A percentile compares a stretch with the other conserved stretches of the same genome.
phyloP scores from a whole-genome alignment of 2,888 invertebrate species.

The Perdita meconis region DNA sequence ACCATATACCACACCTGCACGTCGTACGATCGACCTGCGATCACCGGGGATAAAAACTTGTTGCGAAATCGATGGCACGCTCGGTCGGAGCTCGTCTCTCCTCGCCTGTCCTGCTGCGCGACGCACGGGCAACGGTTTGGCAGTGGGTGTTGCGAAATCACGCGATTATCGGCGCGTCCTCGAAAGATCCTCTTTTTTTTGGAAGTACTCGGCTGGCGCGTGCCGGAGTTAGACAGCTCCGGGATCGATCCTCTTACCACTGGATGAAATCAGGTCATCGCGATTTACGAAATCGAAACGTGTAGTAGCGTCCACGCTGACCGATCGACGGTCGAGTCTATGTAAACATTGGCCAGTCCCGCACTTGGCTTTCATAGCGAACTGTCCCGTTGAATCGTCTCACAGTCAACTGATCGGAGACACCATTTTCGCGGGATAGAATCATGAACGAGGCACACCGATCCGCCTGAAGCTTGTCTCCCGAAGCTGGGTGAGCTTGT shows the following conservation, averaged over 20 bases:
- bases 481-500: neutral
- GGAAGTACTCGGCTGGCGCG: constrained; percentile 3
- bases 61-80: constrained; percentile 17
- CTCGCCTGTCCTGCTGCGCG: too few relatives aligned
- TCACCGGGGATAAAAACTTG: constrained; percentile 29
- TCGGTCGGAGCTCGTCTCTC: neutral
- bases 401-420: constrained; percentile 15
- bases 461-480: neutral
- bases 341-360: constrained; percentile 41
- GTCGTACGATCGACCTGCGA: constrained; percentile 31
- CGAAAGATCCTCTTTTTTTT: neutral
- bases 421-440: constrained; percentile 2
- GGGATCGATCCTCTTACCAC: constrained; percentile 52
- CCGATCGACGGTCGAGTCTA: constrained; percentile 41
- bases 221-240: constrained; percentile 31
- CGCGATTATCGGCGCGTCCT: neutral
- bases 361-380: constrained; percentile 23
- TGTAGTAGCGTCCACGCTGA: constrained; percentile 18
- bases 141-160: constrained; percentile 20
- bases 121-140: constrained; percentile 16
- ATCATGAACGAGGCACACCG: constrained; percentile 4
- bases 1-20: constrained; percentile 46
- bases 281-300: constrained; percentile 48
- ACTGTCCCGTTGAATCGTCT: too few relatives aligned
- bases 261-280: constrained; percentile 64